These are phyloP conservation scores for Todiramphus chloris DNA, from an alignment of 2,113 vertebrate species.

Conservation along the genomic window DNA sequence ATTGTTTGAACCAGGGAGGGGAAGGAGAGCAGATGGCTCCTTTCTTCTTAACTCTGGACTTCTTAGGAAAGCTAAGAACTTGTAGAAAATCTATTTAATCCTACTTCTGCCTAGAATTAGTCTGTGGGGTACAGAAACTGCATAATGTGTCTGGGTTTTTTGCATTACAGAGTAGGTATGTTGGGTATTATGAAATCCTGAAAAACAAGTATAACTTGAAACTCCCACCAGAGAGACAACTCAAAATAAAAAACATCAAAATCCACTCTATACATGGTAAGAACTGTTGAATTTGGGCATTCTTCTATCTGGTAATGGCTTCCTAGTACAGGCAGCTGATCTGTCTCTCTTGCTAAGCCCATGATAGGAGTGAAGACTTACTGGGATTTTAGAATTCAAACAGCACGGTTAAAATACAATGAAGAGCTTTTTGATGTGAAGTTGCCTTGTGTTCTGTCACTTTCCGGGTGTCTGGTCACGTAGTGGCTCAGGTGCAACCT, in stretches of 20 bases:
- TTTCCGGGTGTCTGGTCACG: not conserved
- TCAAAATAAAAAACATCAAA: conserved; percentile 84
- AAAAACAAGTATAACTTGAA: conserved; percentile 83
- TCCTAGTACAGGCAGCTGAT: not conserved
- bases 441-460: not conserved
- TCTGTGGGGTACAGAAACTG: not conserved
- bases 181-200: conserved; percentile 91
- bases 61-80: not conserved
- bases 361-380: not conserved
- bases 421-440: not conserved
- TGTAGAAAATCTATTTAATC: not conserved
- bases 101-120: not conserved
- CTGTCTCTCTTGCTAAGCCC: not conserved
- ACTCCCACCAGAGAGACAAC: conserved; percentile 81
- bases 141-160: conserved; percentile 49
- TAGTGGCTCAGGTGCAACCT: not conserved
- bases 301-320: not conserved
- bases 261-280: conserved; percentile 90
- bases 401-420: not conserved
- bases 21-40: not conserved
- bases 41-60: not conserved
- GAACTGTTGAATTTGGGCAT: conserved; percentile 21
- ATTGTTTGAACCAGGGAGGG: not conserved
- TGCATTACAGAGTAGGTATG: conserved; percentile 88
- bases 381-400: not conserved